Conservation (phyloP, 2,113 vertebrate species). For the Tachycineta bicolor region DNA sequence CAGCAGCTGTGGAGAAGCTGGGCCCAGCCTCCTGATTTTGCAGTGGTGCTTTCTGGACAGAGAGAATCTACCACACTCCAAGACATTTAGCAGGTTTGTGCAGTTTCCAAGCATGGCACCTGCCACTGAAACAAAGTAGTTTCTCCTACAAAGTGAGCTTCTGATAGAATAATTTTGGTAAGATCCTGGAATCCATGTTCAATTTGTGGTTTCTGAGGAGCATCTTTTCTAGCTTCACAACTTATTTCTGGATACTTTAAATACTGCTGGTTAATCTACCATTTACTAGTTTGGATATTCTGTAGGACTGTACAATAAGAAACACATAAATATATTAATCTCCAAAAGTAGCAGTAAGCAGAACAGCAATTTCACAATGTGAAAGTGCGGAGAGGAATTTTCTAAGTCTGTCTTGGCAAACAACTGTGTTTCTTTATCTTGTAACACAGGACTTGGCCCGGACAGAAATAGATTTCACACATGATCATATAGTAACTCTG, state of each 20-base stretch:
- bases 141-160: not conserved
- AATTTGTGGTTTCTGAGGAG: not conserved
- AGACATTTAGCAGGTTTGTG: not conserved
- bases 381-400: not conserved
- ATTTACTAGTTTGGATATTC: not conserved
- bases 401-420: not conserved
- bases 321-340: not conserved
- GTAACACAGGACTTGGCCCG: conserved; percentile 79
- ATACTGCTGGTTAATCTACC: not conserved
- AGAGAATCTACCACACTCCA: not conserved
- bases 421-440: not conserved
- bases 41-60: not conserved
- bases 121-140: not conserved
- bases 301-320: not conserved
- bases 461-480: conserved; percentile 25
- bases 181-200: not conserved
- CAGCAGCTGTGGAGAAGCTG: not conserved
- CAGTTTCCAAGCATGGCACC: not conserved
- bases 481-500: conserved; percentile 77
- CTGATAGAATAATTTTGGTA: not conserved
- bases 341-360: not conserved
- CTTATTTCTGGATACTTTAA: not conserved
- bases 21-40: not conserved
- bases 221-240: not conserved
- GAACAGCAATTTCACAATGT: not conserved